Conservation (phyloP, 1,140 invertebrate species). For the Uloborus diversus region DNA sequence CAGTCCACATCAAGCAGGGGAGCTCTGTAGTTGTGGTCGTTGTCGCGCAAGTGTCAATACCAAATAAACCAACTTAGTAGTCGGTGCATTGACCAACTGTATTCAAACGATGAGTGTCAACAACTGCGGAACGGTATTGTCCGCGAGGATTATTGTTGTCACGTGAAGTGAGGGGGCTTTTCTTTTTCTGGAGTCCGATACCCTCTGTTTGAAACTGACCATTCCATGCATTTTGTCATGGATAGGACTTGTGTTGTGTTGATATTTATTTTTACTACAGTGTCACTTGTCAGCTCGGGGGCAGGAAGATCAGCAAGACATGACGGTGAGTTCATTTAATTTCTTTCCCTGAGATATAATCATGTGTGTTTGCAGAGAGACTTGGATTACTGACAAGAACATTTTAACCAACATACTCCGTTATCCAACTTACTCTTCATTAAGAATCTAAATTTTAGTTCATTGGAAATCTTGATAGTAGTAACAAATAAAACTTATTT, state of each 20-base stretch:
- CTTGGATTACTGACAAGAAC: too few relatives aligned
- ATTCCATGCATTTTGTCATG: not conserved
- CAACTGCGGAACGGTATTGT: not conserved
- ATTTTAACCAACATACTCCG: too few relatives aligned
- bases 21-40: not conserved
- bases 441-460: too few relatives aligned
- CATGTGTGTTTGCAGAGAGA: too few relatives aligned
- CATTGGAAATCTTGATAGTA: too few relatives aligned
- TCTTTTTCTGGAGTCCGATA: not conserved
- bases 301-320: constrained; percentile 4
- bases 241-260: not conserved
- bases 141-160: not conserved
- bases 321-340: constrained; percentile 20
- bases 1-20: not conserved
- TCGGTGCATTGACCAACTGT: not conserved
- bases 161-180: not conserved
- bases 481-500: too few relatives aligned
- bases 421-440: too few relatives aligned
- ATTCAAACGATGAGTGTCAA: not conserved
- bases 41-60: not conserved
- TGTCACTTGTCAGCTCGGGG: not conserved
- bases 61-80: not conserved
- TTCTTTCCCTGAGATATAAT: too few relatives aligned
- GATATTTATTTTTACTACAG: constrained; percentile 7
- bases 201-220: not conserved